phyloP scores from a whole-genome alignment of 2,113 vertebrate genomes.

The Heteronetta atricapilla region DNA sequence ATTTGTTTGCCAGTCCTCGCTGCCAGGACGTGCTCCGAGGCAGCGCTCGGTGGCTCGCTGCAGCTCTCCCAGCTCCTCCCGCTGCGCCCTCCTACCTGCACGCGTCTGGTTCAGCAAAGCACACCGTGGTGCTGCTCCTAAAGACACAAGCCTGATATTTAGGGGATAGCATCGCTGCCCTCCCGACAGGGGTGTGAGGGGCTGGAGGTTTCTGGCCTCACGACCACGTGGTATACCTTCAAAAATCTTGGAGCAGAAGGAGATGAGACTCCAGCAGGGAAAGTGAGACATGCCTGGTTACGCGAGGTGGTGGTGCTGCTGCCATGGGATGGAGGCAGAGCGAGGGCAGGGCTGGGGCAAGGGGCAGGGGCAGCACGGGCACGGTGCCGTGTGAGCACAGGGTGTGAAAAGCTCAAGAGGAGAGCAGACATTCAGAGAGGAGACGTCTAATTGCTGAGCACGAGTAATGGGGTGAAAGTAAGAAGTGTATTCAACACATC shows the following conservation, averaged over 20 bases:
- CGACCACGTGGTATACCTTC: accelerated
- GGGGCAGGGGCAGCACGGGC: background rate
- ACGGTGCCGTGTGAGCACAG: background rate
- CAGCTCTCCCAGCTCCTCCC: no score
- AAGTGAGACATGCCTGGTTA: accelerated
- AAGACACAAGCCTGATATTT: background rate
- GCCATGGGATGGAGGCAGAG: accelerated
- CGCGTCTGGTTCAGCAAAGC: background rate
- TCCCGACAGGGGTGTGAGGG: accelerated
- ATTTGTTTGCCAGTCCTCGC: background rate
- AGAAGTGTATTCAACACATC: constrained; percentile 14
- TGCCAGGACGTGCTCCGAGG: background rate
- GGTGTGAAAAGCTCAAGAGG: background rate
- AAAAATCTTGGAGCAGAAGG: background rate
- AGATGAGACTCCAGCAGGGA: background rate
- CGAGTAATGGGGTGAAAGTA: constrained; percentile 45
- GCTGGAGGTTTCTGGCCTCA: background rate
- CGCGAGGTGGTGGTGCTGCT: no score
- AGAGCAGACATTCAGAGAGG: background rate
- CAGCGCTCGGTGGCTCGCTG: background rate
- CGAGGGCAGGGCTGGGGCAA: background rate
- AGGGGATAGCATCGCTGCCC: background rate
- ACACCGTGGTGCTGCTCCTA: background rate
- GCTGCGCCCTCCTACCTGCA: accelerated
- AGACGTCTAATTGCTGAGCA: background rate